A percentile compares a stretch with the other conserved stretches of the same genome.
Conservation (phyloP, 2,888 invertebrate species). For the Acanthoscelides obtectus region DNA sequence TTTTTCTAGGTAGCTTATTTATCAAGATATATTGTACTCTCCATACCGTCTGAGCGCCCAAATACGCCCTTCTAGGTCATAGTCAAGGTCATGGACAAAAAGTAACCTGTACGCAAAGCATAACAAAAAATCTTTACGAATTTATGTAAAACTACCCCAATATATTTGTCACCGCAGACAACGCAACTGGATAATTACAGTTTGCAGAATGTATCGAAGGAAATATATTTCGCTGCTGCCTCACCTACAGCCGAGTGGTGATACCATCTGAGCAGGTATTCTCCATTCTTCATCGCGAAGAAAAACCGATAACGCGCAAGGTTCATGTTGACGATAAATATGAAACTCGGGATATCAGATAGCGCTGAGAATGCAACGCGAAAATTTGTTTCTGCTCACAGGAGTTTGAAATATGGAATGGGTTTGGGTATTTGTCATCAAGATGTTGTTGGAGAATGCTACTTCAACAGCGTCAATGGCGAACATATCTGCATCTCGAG, state of each 20-base stretch:
- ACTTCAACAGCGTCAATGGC: no score
- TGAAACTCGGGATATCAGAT: neutral
- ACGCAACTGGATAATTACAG: neutral
- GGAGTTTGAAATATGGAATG: neutral
- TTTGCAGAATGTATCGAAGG: neutral
- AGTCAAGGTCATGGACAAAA: no score
- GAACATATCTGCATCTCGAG: no score
- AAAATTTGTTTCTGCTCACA: neutral
- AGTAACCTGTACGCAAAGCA: no score
- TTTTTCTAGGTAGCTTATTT: no score
- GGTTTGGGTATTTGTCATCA: neutral
- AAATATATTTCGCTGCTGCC: neutral
- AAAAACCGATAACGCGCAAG: neutral
- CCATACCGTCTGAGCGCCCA: no score
- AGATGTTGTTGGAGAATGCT: no score
- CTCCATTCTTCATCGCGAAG: neutral
- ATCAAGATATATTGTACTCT: no score
- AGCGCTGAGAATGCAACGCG: neutral
- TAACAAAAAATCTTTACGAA: no score
- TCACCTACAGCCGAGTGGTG: neutral
- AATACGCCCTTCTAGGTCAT: no score
- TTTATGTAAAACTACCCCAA: neutral
- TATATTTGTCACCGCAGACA: neutral
- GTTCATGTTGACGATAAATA: neutral
- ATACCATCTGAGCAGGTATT: neutral